These are phyloP conservation scores for Lasioglossum pauxillum DNA, from an alignment of 2,888 invertebrate genomes.

Conservation along the genomic window DNA sequence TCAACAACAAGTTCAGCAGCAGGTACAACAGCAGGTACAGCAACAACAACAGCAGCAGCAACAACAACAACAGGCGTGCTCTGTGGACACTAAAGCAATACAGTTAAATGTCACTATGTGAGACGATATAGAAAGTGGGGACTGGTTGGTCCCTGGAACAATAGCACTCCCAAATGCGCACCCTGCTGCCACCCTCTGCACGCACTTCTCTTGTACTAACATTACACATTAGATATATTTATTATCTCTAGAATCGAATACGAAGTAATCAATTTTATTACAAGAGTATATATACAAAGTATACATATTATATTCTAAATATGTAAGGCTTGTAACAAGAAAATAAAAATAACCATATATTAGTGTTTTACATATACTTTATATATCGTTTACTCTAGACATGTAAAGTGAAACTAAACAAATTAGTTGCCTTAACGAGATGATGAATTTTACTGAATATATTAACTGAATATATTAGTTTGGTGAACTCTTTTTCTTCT, in stretches of 20 bases:
- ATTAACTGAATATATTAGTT: conserved; percentile 78
- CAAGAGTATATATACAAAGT: conserved; percentile 83
- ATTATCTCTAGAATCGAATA: conserved; percentile 83
- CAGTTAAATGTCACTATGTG: conserved; percentile 84
- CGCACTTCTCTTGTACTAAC: conserved; percentile 84
- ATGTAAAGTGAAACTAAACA: conserved; percentile 80
- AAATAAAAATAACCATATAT: conserved; percentile 84
- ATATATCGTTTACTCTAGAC: conserved; percentile 83
- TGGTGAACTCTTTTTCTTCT: conserved; percentile 72
- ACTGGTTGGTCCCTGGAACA: conserved; percentile 78
- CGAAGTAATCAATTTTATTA: conserved; percentile 83
- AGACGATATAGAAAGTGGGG: conserved; percentile 79
- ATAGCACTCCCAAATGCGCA: conserved; percentile 81
- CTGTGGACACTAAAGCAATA: conserved; percentile 84
- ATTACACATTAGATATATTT: conserved; percentile 84
- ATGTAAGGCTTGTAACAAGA: conserved; percentile 84
- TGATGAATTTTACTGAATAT: conserved; percentile 74
- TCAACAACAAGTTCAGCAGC: conserved; percentile 82
- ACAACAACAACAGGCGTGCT: conserved; percentile 80
- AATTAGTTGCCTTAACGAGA: conserved; percentile 83
- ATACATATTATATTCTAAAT: conserved; percentile 84
- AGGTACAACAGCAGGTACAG: conserved; percentile 78
- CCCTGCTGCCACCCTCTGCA: conserved; percentile 84
- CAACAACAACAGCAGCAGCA: conserved; percentile 82
- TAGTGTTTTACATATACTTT: conserved; percentile 85